Evolutionary conservation across 1,140 invertebrate species (phyloP).

Genomic region (Coptotermes formosanus): DNA sequence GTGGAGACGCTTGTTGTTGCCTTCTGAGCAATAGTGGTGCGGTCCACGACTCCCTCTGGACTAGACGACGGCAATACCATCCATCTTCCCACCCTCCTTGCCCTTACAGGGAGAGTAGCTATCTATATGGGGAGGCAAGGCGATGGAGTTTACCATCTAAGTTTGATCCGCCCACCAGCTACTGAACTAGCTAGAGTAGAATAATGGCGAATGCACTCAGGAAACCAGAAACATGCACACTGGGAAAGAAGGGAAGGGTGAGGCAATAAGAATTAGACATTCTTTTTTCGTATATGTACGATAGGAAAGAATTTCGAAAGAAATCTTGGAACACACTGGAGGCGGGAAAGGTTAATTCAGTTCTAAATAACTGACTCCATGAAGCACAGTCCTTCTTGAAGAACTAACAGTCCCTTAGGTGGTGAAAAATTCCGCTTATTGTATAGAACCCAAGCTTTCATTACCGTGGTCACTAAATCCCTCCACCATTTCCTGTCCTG

Average conservation of each 20-base stretch:
- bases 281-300: not conserved
- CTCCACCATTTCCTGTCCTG: no score
- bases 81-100: not conserved
- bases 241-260: not conserved
- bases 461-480: no score
- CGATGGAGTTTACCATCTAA: not conserved
- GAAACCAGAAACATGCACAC: not conserved
- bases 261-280: not conserved
- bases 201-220: not conserved
- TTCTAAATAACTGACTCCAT: no score
- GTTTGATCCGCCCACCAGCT: not conserved
- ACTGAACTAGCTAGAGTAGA: not conserved
- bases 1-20: not conserved
- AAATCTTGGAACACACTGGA: not conserved
- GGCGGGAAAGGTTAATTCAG: not conserved
- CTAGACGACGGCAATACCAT: slow-evolving; percentile 8
- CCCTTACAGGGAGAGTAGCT: not conserved
- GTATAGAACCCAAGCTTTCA: no score
- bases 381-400: no score
- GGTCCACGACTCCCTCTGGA: slow-evolving; percentile 15
- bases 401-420: no score
- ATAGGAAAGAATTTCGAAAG: not conserved
- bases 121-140: not conserved
- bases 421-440: no score
- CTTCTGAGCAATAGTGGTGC: not conserved